Percentiles rank a stretch among this genome's conserved stretches.
Conservation (phyloP, 1,140 invertebrate species). For the Drosophila persimilis region DNA sequence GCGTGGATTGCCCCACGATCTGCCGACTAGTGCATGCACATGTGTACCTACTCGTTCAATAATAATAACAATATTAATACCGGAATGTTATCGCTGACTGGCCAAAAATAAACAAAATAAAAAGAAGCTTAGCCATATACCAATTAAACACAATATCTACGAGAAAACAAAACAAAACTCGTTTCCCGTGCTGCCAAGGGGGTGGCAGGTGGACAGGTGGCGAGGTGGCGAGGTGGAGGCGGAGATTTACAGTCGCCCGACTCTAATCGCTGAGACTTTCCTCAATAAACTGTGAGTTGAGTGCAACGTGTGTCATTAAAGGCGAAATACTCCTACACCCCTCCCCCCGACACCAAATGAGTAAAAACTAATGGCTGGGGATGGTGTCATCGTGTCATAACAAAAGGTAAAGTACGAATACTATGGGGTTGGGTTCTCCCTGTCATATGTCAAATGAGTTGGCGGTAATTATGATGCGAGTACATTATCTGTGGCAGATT, state of each 20-base stretch:
- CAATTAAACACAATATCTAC: no score
- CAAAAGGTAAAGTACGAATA: no score
- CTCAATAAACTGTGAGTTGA: slow-evolving; percentile 14
- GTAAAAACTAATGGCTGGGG: no score
- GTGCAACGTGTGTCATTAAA: neutral
- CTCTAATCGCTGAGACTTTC: slow-evolving; percentile 13
- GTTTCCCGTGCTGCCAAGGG: neutral
- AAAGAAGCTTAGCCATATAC: neutral
- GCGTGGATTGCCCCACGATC: neutral
- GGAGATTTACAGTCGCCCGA: slow-evolving; percentile 15
- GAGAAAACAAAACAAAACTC: neutral
- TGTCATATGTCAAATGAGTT: no score
- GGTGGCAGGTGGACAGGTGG: slow-evolving; percentile 6
- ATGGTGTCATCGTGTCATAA: no score
- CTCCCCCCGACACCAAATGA: no score
- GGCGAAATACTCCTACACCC: neutral
- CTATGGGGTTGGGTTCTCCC: no score
- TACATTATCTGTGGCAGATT: no score
- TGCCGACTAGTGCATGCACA: neutral
- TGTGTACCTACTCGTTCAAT: neutral
- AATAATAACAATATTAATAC: slow-evolving; percentile 4
- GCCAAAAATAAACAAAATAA: neutral
- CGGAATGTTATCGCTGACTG: neutral
- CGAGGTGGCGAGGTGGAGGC: slow-evolving; percentile 1
- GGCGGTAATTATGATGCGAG: no score